These are phyloP conservation scores for Empidonax alnorum DNA, from an alignment of 2,113 vertebrate species.

Conservation along the genomic window DNA sequence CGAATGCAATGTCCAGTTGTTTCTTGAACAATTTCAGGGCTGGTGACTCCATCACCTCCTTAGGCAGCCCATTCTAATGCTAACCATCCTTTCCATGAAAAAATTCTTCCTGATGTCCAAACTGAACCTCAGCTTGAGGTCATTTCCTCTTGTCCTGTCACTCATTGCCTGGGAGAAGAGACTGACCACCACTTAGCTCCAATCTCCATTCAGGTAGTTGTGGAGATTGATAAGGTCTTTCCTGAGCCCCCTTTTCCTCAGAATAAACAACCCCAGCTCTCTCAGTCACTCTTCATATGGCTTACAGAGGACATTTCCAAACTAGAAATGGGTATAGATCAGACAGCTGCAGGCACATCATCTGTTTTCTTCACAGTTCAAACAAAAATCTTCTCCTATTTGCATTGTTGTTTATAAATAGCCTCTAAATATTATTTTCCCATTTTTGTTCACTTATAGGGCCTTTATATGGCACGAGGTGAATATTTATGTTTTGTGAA, in stretches of 20 bases:
- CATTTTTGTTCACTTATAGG: not conserved
- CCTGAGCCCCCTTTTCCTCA: not conserved
- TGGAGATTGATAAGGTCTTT: rapidly evolving
- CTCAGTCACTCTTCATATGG: not conserved
- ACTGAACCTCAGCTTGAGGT: not conserved
- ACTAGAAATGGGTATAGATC: not conserved
- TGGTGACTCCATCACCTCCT: not conserved
- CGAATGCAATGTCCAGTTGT: too few relatives aligned
- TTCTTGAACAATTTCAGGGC: not conserved
- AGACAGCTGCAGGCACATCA: not conserved
- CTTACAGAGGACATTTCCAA: not conserved
- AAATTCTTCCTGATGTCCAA: not conserved
- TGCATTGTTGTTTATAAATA: not conserved
- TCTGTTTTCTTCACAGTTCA: not conserved
- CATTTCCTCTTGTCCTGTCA: rapidly evolving
- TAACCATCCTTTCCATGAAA: not conserved
- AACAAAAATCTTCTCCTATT: not conserved
- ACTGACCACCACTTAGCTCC: rapidly evolving
- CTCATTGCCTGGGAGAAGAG: not conserved
- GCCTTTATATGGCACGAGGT: not conserved
- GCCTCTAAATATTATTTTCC: not conserved
- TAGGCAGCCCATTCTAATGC: rapidly evolving
- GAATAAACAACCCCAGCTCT: rapidly evolving
- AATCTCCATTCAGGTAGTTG: too few relatives aligned
- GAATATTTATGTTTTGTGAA: not conserved